Conservation (phyloP, 2,888 invertebrate species). For the Drosophila koepferae region DNA sequence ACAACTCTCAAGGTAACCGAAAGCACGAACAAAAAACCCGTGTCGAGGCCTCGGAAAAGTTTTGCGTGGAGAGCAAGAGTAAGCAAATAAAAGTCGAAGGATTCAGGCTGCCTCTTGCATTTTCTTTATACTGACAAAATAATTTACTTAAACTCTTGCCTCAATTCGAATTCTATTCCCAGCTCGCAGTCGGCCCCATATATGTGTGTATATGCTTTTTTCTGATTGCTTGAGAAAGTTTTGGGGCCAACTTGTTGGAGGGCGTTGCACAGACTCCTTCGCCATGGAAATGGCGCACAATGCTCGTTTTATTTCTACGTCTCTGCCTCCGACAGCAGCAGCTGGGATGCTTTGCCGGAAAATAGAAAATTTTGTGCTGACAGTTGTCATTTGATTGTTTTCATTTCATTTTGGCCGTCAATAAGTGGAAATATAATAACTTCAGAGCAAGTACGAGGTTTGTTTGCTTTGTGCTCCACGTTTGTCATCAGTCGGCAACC, state of each 20-base stretch:
- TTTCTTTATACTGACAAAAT: constrained; percentile 40
- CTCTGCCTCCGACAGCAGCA: constrained; percentile 17
- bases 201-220: constrained; percentile 7
- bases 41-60: constrained; percentile 40
- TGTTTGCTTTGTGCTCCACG: constrained; percentile 43
- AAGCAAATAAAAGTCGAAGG: constrained; percentile 48
- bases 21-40: constrained; percentile 21
- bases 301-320: constrained; percentile 17
- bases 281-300: constrained; percentile 40
- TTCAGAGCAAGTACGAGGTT: constrained; percentile 38
- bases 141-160: constrained; percentile 61
- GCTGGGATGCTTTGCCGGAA: constrained; percentile 40
- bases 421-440: constrained; percentile 71
- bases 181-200: constrained; percentile 1
- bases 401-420: constrained; percentile 74
- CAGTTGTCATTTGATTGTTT: constrained; percentile 79
- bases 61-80: constrained; percentile 44
- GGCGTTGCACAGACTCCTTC: constrained; percentile 9
- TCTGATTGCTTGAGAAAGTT: constrained; percentile 46
- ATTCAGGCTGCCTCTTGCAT: constrained; percentile 1
- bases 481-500: constrained; percentile 18
- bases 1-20: constrained; percentile 34
- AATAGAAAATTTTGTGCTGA: constrained; percentile 47
- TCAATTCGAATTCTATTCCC: constrained; percentile 36
- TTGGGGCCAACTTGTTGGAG: constrained; percentile 43